These are phyloP conservation scores for Grallaria varia DNA, from an alignment of 2,113 vertebrate genomes.

Conservation along the genomic window DNA sequence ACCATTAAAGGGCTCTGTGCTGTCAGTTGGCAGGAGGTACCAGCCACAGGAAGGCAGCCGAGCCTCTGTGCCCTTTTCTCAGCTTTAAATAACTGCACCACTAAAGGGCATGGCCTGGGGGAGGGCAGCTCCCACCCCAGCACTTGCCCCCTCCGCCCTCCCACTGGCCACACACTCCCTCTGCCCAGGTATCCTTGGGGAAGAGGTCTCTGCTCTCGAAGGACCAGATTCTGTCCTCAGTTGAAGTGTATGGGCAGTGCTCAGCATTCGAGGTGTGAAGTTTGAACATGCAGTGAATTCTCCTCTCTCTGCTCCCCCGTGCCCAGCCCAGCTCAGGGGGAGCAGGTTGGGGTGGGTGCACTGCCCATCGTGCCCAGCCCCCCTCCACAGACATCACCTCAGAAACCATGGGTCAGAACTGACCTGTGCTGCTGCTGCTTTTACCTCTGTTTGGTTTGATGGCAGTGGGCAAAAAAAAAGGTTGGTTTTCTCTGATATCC, in stretches of 20 bases:
- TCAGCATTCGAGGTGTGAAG: background rate
- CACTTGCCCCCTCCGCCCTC: background rate
- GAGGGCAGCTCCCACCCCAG: background rate
- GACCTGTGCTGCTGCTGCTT: background rate
- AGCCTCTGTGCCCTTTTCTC: background rate
- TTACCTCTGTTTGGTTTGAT: background rate
- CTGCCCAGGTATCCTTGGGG: background rate
- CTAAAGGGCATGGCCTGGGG: background rate
- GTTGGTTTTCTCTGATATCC: fast-evolving
- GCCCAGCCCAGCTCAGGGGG: background rate
- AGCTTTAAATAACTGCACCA: background rate
- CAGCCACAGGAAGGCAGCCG: fast-evolving
- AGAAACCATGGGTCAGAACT: background rate
- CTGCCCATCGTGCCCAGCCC: fast-evolving
- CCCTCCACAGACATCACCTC: fast-evolving
- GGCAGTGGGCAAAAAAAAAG: background rate
- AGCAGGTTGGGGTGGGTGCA: background rate
- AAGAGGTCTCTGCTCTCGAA: background rate
- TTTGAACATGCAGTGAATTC: background rate
- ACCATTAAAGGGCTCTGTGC: background rate
- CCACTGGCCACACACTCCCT: background rate
- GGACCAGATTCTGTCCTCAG: background rate
- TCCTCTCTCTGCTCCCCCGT: background rate
- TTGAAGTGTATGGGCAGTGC: background rate
- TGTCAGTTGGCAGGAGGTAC: background rate